Evolutionary conservation across 2,113 vertebrate genomes (phyloP), one percentile per base, ranked within the genome.

Genomic region (Epinephelus moara): DNA sequence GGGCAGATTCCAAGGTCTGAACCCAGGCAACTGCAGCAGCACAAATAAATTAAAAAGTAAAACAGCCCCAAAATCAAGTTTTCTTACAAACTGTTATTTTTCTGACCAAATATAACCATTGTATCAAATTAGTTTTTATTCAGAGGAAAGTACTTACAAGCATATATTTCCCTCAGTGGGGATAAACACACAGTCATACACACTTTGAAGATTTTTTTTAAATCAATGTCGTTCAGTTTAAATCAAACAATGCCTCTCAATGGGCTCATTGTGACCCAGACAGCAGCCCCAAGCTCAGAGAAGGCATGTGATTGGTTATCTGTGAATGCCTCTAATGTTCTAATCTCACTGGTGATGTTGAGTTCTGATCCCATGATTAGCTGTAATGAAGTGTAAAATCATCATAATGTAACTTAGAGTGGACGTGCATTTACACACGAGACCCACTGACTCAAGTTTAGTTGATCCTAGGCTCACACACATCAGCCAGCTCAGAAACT

Each of bases 321-420:
- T 80, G 75, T 88, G 76, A 90, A 86, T 83, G 83, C 81, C 83
- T 87, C 78, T 89, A 70, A 80, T 87, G 73, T 84, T 25, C 61
- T 89, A 84, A 88, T 78, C 79, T 78, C 75, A 69, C 40, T 76
- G 50, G 61, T 83, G 78, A 87, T 89, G 6, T 88, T 72, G 45
- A 89, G 74, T 79, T 82, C 69, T 90, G 81, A 92, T 86, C 92
- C 78, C 78, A 64, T 85, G 86, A 91, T 89, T 68, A 83, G 75
- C 59, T 86, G 42, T 49, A 85, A 69, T 79, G 70, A 89, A 87
- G 86, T 85, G 80, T 90, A 62, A 88, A 89, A 86, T 87, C 52
- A 68, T 77, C 37, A 17, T 23, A 72, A 64, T 72, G 23, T 59
- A 37, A n/a, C 80, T 50, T 45, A 72, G 33, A 63, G 30, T 60